Evolutionary conservation across 2,888 invertebrate species (phyloP).

Genomic region (Polymixis flavicincta): DNA sequence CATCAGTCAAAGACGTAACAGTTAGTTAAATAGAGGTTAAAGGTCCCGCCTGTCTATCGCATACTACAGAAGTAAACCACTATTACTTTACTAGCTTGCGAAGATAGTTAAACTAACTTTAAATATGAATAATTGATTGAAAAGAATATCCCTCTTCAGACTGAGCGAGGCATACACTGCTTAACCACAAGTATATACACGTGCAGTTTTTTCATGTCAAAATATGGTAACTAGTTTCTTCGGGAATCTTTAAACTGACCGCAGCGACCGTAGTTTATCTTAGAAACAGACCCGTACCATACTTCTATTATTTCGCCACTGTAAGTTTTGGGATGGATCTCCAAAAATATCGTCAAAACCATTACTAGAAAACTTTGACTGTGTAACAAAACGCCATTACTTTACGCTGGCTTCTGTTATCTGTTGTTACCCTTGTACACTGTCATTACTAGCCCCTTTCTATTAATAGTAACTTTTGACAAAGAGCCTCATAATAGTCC

Average conservation of each 20-base stretch:
- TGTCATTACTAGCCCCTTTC: background rate
- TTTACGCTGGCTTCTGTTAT: background rate
- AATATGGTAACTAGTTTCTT: background rate
- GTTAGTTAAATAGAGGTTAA: constrained; percentile 37
- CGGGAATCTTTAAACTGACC: background rate
- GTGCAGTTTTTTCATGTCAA: background rate
- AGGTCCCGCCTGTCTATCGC: constrained; percentile 17
- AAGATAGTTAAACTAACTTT: background rate
- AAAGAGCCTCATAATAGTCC: constrained; percentile 43
- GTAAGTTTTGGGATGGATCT: background rate
- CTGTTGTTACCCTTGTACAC: background rate
- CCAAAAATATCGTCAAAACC: background rate
- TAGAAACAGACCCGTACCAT: background rate
- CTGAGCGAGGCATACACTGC: background rate
- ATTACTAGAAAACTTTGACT: background rate
- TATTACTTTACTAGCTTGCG: constrained; percentile 5
- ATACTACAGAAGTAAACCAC: constrained; percentile 4
- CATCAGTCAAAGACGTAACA: constrained; percentile 49
- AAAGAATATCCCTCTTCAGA: background rate
- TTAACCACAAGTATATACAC: background rate
- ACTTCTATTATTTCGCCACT: background rate
- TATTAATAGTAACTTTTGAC: constrained; percentile 35
- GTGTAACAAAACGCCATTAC: background rate
- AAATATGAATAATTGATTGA: background rate
- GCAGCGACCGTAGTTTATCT: background rate